Evolutionary conservation across 2,888 invertebrate species (phyloP).

Genomic region (Troides aeacus): DNA sequence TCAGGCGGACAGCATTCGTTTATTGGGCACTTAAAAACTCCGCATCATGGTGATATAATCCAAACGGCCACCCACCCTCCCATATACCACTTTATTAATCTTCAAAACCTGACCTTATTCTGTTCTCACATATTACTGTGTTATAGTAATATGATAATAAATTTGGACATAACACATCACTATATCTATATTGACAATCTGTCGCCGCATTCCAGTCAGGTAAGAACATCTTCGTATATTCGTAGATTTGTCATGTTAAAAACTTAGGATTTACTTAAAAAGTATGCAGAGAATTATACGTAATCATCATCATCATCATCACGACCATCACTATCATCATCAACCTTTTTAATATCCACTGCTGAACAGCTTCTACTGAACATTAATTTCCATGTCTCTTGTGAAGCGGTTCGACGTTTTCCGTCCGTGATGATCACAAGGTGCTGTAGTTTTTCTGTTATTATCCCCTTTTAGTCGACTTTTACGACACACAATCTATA

Average conservation of each 20-base stretch:
- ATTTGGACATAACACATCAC: not conserved
- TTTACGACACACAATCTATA: too few species aligned
- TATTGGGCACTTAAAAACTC: conserved; percentile 28
- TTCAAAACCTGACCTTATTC: conserved; percentile 1
- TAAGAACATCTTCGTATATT: too few species aligned
- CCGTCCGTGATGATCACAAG: too few species aligned
- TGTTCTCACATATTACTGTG: not conserved
- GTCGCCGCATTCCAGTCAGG: not conserved
- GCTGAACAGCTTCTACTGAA: too few species aligned
- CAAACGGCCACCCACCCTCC: conserved; percentile 1
- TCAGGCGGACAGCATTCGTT: conserved; percentile 28
- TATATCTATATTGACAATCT: not conserved
- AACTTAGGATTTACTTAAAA: not conserved
- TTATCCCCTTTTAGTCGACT: too few species aligned
- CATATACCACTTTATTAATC: conserved; percentile 9
- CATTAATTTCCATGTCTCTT: too few species aligned
- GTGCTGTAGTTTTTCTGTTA: too few species aligned
- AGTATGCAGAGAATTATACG: not conserved
- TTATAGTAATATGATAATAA: not conserved
- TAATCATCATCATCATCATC: too few species aligned
- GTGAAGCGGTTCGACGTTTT: too few species aligned
- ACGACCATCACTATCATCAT: too few species aligned
- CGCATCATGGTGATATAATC: conserved; percentile 25
- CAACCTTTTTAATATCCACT: too few species aligned
- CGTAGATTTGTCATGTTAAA: not conserved